Percentiles rank a stretch among this genome's conserved stretches.
These are phyloP conservation scores for Lepisosteus osseus DNA, from an alignment of 2,113 vertebrate genomes.

Conservation along the genomic window DNA sequence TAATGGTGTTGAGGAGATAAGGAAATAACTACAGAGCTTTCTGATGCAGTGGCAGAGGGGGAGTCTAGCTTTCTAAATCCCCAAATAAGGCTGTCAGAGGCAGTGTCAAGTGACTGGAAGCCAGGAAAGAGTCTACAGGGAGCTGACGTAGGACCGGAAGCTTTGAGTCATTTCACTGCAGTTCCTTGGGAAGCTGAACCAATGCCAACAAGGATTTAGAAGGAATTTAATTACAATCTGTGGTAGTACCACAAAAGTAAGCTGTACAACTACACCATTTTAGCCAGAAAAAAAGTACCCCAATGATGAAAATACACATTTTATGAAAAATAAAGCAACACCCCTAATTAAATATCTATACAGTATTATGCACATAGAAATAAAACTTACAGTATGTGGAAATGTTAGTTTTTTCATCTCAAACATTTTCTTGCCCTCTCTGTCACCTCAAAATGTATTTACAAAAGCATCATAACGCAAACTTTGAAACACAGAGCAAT, in stretches of 20 bases:
- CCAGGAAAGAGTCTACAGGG: constrained; percentile 81
- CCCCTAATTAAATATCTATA: too few relatives aligned
- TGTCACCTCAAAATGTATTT: too few relatives aligned
- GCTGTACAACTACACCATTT: neutral
- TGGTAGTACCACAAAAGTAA: neutral
- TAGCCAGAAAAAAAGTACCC: too few relatives aligned
- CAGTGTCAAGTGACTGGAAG: constrained; percentile 55
- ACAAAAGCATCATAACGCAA: too few relatives aligned
- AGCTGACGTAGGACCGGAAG: constrained; percentile 82
- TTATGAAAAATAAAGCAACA: too few relatives aligned
- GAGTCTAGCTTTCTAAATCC: constrained; percentile 60
- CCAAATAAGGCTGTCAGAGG: constrained; percentile 85
- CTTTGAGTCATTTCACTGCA: constrained; percentile 79
- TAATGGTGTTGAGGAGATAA: constrained; percentile 32
- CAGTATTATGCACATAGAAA: too few relatives aligned
- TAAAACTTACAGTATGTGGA: too few relatives aligned
- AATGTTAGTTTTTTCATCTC: too few relatives aligned
- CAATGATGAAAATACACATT: too few relatives aligned
- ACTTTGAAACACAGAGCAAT: too few relatives aligned
- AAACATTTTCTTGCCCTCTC: too few relatives aligned
- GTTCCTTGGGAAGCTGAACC: constrained; percentile 68
- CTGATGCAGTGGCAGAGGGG: constrained; percentile 36
- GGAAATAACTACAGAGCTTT: constrained; percentile 41
- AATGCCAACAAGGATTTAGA: constrained; percentile 56
- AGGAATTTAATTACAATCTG: constrained; percentile 2